Percentiles rank a stretch among this genome's conserved stretches.
Evolutionary conservation across 2,888 invertebrate genomes (phyloP).

Genomic region (Sinhomidia bicolor): DNA sequence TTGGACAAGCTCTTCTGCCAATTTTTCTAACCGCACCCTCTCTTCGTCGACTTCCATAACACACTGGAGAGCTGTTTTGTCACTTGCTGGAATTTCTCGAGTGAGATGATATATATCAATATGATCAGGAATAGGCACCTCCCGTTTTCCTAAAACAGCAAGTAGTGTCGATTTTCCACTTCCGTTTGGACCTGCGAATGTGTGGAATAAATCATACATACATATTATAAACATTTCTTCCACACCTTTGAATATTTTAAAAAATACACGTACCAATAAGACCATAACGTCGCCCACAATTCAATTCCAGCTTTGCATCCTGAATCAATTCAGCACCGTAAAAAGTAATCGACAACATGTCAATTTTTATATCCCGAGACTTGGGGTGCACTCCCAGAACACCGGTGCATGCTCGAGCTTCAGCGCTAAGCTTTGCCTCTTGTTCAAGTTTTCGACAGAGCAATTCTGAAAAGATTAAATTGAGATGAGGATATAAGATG

Average conservation of each 20-base stretch:
- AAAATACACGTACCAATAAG: constrained; percentile 88
- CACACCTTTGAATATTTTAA: neutral
- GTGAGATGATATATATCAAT: constrained; percentile 99
- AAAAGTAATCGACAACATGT: constrained; percentile 98
- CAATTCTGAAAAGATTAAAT: constrained; percentile 84
- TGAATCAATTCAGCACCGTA: constrained; percentile 97
- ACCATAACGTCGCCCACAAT: constrained; percentile 98
- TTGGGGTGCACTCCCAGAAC: constrained; percentile 97
- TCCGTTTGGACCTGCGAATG: constrained; percentile 63
- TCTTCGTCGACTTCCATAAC: constrained; percentile 99
- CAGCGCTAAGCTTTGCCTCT: constrained; percentile 95
- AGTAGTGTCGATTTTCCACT: constrained; percentile 96
- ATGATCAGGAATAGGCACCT: constrained; percentile 94
- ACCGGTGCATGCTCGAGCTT: constrained; percentile 96
- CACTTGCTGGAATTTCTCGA: constrained; percentile 98
- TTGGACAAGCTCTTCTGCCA: constrained; percentile 94
- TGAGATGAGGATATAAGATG: too few species aligned
- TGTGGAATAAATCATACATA: neutral
- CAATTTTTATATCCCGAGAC: constrained; percentile 97
- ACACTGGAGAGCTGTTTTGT: constrained; percentile 96
- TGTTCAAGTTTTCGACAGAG: constrained; percentile 93
- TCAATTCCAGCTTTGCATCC: constrained; percentile 97
- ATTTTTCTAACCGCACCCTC: constrained; percentile 92
- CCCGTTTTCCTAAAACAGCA: constrained; percentile 93
- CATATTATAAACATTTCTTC: neutral